Conservation (phyloP, 2,888 invertebrate genomes). For the Caenorhabditis sp. region DNA sequence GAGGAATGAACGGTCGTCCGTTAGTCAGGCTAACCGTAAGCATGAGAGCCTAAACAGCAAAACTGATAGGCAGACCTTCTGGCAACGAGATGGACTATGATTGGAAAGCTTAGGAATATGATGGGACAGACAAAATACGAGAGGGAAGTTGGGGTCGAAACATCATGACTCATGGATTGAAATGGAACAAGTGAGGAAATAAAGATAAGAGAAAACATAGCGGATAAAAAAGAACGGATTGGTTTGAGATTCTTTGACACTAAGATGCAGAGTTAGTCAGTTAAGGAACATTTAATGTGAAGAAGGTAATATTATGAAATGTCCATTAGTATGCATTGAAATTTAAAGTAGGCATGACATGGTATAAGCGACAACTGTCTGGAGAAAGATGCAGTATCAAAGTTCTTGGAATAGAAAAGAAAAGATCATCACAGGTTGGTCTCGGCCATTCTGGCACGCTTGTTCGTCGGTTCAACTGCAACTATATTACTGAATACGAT, state of each 20-base stretch:
- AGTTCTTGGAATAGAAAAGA: background rate
- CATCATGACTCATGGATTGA: too few relatives aligned
- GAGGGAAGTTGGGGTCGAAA: too few relatives aligned
- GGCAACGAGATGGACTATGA: conserved; percentile 33
- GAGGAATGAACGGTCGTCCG: conserved; percentile 6
- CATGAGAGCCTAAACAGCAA: background rate
- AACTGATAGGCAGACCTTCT: conserved; percentile 24
- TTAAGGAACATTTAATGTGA: conserved; percentile 1
- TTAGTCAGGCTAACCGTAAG: conserved; percentile 30
- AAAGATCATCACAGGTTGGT: conserved; percentile 20
- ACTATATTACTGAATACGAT: background rate
- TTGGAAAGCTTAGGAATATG: conserved; percentile 11
- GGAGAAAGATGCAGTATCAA: background rate
- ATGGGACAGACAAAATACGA: too few relatives aligned
- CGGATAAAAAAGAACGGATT: background rate
- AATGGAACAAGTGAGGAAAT: conserved; percentile 16
- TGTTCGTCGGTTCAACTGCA: conserved; percentile 34
- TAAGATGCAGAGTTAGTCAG: conserved; percentile 31
- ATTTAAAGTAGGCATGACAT: conserved; percentile 52
- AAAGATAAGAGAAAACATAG: background rate
- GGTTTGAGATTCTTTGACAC: conserved; percentile 35
- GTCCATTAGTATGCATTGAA: conserved; percentile 12
- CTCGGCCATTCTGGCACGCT: conserved; percentile 49
- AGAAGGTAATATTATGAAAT: conserved; percentile 11
- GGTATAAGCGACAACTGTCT: conserved; percentile 18